Evolutionary conservation across 2,888 invertebrate species (phyloP), one percentile per base, ranked within the genome.

Genomic region (Fragum whitleyi): DNA sequence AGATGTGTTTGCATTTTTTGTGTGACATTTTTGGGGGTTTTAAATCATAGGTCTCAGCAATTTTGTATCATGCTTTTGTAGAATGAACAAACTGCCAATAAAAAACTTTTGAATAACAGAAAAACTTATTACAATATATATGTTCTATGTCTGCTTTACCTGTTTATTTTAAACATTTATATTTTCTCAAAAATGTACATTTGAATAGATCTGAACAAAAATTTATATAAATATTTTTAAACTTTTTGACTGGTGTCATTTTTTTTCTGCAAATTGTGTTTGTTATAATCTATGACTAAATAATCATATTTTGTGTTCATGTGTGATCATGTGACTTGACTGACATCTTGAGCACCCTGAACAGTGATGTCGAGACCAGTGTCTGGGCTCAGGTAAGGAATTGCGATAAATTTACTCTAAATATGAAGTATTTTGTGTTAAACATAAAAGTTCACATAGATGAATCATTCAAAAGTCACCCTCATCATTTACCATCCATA

Each of bases 311-410:
- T 61, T 61, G 61, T 61, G 61, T 32, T 61, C 29, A 61, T 65
- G 21, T 42, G 65, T 42, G 39, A 65, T 42, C 65, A 36, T 65
- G 42, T 42, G 42, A 39, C 36, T 65, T 65, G 7, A 65, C 62
- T 32, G 62, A 32, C 3, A 36, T 32, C 32, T 62, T 62, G 62
- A 32, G 32, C 32, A 36, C 62, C 36, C n/a, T 62, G 62, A 36
- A 36, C 59, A 7, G 28, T 62, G 62, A 62, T 32, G 62, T 32
- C n/a, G 62, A 62, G 28, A 16, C 62, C 36, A 32, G 36, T 32
- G 29, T 62, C 62, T 62, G 36, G 62, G 62, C 36, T n/a, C 62
- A 62, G 62, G 62, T 62, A 62, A 62, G 62, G 36, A 62, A 14
- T 32, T 36, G 62, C 32, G 3, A 62, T 36, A 36, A 62, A 6